Base-by-base conservation (phyloP, 2,888 invertebrate species). In the Druceiella hillmani region DNA sequence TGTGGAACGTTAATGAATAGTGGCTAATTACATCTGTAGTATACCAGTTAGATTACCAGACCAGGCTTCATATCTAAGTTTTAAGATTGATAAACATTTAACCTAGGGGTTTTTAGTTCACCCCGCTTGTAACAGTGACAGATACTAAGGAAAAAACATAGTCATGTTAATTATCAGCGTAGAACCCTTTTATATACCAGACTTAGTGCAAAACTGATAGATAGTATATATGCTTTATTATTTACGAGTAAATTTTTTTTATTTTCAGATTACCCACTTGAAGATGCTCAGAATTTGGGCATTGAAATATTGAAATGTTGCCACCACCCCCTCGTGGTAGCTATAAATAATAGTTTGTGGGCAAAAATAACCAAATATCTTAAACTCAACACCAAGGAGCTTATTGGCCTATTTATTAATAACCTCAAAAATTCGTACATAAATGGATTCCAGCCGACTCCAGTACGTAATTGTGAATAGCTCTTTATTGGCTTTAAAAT, bases 271-370 rank as follows among this genome's bases (percentile, higher is more conserved):
- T 61, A 66, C 54, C 44, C 60, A 24, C 41, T 55, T 30, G 65
- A 69, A 50, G 81, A 84, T 55, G 66, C 76, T 0, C 69, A 82
- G 48, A 55, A 61, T 5, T 58, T 89, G 30, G 80, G 80, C 0
- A 56, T 84, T 37, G 82, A 81, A 40, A 68, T 82, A 3, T 58
- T 94, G 15, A 65, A 83, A 9, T 76, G 84, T 26, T 76, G 83
- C 33, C 89, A 92, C 62, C 84, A 90, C 61, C 86, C 87, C 2
- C 73, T 78, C 24, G 75, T 86, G 24, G 65, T 71, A 14, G 63
- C 65, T 13, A 64, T 73, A 15, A 68, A 75, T 46, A 66, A 73
- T 3, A 69, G 78, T 50, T 66, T 87, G 26, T 93, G 92, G 92
- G 58, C 74, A 31, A 79, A 74, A 43, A 72, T 85, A 27, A 60